Base-by-base conservation (phyloP, 2,797 vertebrate genomes). In the Squalus acanthias region DNA sequence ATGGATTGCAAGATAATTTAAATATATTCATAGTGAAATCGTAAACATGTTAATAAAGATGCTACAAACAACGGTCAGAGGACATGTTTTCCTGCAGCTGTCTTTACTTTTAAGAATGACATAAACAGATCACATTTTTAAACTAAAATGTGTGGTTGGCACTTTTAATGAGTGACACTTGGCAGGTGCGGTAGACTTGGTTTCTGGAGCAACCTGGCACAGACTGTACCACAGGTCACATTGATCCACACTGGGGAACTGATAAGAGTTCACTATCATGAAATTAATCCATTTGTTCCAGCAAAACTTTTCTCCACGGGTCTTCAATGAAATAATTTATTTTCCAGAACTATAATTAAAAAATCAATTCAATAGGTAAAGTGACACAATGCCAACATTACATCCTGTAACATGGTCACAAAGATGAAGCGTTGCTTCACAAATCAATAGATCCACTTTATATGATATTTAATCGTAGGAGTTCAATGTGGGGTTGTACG, bases 251-350 rank as follows among this genome's bases (percentile, higher is more conserved):
- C 39, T 82, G 79, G 20, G 53, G 53, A 2, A 5, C 53, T 57
- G 53, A 57, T 79, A 46, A 82, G 79, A n/a, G 39, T 82, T 82
- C n/a, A 82, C 79, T 82, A 82, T 82, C 79, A 82, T 46, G 39
- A 82, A 82, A 82, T 82, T 39, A 82, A n/a, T 46, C 39, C n/a
- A 82, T 46, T 29, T 82, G 39, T 29, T 82, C n/a, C 13, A 82
- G n/a, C 17, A 9, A 82, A 82, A 46, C 79, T 46, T 46, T 82
- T 82, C n/a, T 39, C 79, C 79, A 82, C 20, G 79, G 79, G n/a
- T 82, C 79, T 82, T n/a, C 79, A 82, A 82, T 82, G n/a, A 82
- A 82, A 82, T 82, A 82, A 82, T 82, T 82, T 82, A 82, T 82
- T n/a, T 82, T 82, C 12, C 79, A 82, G 39, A 82, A 39, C 39